Percentiles rank a stretch among this genome's conserved stretches.
phyloP scores from a whole-genome alignment of 2,113 vertebrate genomes.

The Copsychus sechellarum region DNA sequence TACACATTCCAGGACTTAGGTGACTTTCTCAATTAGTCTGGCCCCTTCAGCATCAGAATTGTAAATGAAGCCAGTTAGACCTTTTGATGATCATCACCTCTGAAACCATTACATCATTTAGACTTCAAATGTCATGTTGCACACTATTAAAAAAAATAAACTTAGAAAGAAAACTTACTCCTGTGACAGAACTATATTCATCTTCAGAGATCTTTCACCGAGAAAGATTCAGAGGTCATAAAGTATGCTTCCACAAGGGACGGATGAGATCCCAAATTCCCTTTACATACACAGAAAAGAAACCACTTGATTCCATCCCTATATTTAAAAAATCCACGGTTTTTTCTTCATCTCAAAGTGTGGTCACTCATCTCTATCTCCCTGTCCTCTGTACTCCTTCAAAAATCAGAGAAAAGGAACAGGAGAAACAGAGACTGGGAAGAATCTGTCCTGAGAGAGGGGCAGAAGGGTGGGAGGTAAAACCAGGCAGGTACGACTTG shows the following conservation, averaged over 20 bases:
- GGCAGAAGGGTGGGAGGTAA: not conserved
- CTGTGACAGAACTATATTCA: not conserved
- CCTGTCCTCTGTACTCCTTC: not conserved
- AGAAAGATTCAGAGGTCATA: not conserved
- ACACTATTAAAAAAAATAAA: not conserved
- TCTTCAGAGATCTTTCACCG: not conserved
- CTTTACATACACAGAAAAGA: not conserved
- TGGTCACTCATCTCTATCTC: not conserved
- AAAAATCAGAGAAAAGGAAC: not conserved
- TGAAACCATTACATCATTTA: not conserved
- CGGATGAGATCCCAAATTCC: not conserved
- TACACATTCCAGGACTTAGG: not conserved
- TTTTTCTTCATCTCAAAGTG: not conserved
- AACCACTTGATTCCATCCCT: not conserved
- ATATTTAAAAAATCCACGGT: not conserved
- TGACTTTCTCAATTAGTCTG: not conserved
- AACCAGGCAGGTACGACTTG: not conserved
- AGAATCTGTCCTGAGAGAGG: not conserved
- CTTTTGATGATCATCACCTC: not conserved
- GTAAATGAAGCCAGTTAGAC: not conserved
- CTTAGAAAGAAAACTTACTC: not conserved
- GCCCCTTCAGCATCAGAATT: not conserved
- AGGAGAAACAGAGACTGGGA: not conserved
- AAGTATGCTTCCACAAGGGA: not conserved
- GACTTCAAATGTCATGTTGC: not conserved